Conservation (phyloP, 2,113 vertebrate genomes). For the Echinops telfairi region DNA sequence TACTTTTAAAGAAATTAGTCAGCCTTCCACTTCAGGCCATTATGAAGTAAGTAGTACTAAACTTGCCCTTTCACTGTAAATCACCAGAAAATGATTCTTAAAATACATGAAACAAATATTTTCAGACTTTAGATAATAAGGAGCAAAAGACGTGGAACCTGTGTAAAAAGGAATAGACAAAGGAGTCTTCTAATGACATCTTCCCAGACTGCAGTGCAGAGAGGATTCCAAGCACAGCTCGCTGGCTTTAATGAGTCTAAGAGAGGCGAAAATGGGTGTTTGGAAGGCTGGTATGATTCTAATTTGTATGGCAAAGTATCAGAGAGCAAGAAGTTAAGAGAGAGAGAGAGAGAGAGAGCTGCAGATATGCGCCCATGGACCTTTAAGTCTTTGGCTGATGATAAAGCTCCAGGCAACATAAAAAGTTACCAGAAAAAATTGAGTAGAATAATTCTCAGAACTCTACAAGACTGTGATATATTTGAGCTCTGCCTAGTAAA, state of each 20-base stretch:
- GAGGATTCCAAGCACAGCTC: neutral
- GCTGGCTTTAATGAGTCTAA: neutral
- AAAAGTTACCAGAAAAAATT: neutral
- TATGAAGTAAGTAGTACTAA: neutral
- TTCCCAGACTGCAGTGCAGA: neutral
- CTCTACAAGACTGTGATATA: neutral
- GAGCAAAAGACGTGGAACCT: neutral
- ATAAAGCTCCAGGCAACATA: neutral
- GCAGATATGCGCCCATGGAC: too few species aligned
- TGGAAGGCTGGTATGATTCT: neutral
- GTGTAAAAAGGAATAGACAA: neutral
- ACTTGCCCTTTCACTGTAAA: neutral
- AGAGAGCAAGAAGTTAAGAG: neutral
- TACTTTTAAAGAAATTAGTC: neutral
- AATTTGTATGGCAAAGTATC: neutral
- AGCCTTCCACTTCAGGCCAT: neutral
- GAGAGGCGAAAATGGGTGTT: neutral
- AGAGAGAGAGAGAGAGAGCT: neutral
- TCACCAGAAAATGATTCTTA: neutral
- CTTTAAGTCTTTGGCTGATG: neutral
- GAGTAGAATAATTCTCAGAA: constrained; percentile 1
- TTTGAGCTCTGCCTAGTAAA: neutral
- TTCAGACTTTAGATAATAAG: neutral
- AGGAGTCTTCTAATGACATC: neutral
- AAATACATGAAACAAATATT: neutral